Base-by-base conservation (phyloP, 1,140 invertebrate genomes). In the Drosophila dunni region DNA sequence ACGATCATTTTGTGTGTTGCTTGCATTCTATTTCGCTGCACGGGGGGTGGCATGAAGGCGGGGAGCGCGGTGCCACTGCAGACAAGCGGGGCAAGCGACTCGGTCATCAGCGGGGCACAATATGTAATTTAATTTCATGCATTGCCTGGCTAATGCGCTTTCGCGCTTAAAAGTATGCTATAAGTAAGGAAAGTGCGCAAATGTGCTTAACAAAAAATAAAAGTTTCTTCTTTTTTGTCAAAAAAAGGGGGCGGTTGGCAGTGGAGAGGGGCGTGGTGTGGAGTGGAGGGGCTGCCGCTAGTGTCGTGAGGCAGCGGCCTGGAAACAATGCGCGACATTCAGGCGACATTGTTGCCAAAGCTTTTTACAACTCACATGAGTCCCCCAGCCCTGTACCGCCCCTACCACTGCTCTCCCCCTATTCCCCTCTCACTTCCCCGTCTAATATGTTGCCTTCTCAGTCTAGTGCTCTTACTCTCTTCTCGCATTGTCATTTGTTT, bases 331-430 rank as follows among this genome's bases (percentile, higher is more conserved):
- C 84, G 84, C 84, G 84, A 89, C 84, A 84, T 88, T 88, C 84
- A 88, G 67, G 84, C 84, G 84, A 88, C 84, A 89, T 89, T 89
- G 84, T 89, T 89, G 84, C 84, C 81, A 90, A 85, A 90, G 85
- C 80, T 89, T 84, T 89, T 89, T 89, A 84, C 83, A 89, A 84
- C 84, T 89, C 80, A 76, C 80, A 88, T 88, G 84, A 79, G 83
- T 86, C 66, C 66, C 20, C 48, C 36, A 33, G 11, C 38, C 2
- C 45, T 7, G 33, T 10, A 36, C 15, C 34, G 61, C 38, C 7
- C 7, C 29, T 33, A 11, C 45, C n/a, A 1, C 24, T 8, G 6
- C 48, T 7, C 15, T 3, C 3, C 24, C 46, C 38, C 17, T 0
- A 1, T 0, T 20, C 2, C 40, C n/a, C 15, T 36, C 45, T 10